Evolutionary conservation across 2,797 vertebrate species (phyloP).

Genomic region (Acanthis flammea): DNA sequence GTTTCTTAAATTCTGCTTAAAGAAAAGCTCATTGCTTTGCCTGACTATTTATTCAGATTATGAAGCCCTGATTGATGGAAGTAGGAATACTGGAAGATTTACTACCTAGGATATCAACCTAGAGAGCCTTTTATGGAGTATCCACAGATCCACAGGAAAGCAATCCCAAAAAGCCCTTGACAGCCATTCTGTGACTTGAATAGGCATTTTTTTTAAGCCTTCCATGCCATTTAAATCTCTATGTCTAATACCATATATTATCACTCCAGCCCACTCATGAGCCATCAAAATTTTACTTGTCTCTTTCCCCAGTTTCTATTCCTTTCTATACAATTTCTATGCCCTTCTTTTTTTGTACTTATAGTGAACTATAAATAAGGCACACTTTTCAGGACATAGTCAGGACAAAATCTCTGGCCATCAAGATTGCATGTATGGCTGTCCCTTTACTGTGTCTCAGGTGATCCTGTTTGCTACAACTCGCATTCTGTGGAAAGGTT

Average conservation of each 20-base stretch:
- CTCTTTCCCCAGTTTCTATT: neutral
- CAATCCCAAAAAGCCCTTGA: fast-evolving
- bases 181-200: neutral
- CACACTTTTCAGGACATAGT: neutral
- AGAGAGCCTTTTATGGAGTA: neutral
- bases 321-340: neutral
- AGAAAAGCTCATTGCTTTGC: neutral
- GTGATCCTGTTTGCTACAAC: neutral
- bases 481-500: neutral
- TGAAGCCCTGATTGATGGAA: neutral
- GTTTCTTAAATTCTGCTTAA: neutral
- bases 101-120: neutral
- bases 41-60: neutral
- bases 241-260: neutral
- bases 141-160: neutral
- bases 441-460: neutral
- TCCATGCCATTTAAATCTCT: neutral
- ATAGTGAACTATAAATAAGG: neutral
- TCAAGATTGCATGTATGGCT: neutral
- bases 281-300: neutral
- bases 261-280: neutral
- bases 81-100: neutral
- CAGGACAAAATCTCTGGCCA: neutral
- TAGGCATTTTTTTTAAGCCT: neutral
- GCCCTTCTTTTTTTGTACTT: neutral